Evolutionary conservation across 2,113 vertebrate genomes (phyloP), one percentile per base, ranked within the genome.

Genomic region (Puntigrus tetrazona): DNA sequence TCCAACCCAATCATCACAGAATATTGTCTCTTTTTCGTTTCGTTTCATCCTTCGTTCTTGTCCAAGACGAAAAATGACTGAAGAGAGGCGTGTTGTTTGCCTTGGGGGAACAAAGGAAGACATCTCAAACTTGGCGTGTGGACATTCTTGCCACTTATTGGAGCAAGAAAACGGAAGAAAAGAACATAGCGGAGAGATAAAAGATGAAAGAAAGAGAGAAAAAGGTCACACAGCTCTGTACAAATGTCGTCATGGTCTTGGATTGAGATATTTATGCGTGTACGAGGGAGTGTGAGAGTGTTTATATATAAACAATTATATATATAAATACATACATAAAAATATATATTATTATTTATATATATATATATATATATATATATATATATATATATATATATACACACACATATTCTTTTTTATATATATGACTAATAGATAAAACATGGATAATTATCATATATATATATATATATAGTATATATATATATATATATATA

Each of bases 21-120:
- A 94, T 93, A 92, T 93, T 92, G 92, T 92, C 90, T 90, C 82
- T 90, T 90, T 92, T 89, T 81, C 9, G 75, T 72, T 91, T 89
- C 90, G 78, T 88, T 91, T 87, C 86, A 87, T 77, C 78, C 31
- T 45, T 83, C n/a, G 36, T 61, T 55, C 67, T 13, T 41, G 73
- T 76, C 47, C 29, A 50, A 81, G 47, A 27, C 31, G 14, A 76
- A 63, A 65, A 16, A 41, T 50, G 45, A 25, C 57, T 25, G 45
- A 63, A 63, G 61, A 43, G 41, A 63, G 29, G 45, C 13, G 1
- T 70, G 59, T 38, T 77, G 50, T 52, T 61, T 74, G 38, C 10
- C 3, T n/a, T 61, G 52, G 3, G 1, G n/a, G 22, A 61, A 78
- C 76, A 78, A 61, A 78, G 20, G 55, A 43, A 61, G 75, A 78